A percentile compares a stretch with the other conserved stretches of the same genome.
These are phyloP conservation scores for Erebia epiphron DNA, from an alignment of 2,888 invertebrate genomes.

Conservation along the genomic window DNA sequence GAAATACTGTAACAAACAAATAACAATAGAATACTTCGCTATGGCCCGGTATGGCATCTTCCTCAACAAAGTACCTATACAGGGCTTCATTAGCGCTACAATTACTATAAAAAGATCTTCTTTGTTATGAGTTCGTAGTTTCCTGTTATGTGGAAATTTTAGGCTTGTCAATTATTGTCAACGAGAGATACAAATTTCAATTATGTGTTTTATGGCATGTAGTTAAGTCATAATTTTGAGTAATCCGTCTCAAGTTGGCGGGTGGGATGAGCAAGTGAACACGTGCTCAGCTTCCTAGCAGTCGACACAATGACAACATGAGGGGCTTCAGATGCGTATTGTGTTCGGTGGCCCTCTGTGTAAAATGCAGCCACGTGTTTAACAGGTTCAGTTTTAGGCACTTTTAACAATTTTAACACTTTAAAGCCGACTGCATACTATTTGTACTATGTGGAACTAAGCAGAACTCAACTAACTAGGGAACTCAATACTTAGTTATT, in stretches of 20 bases:
- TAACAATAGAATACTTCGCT: slow-evolving; percentile 28
- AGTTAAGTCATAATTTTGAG: slow-evolving; percentile 47
- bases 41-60: slow-evolving; percentile 48
- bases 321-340: slow-evolving; percentile 60
- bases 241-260: slow-evolving; percentile 45
- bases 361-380: slow-evolving; percentile 68
- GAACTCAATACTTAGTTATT: too few relatives aligned
- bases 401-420: neutral
- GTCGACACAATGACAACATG: slow-evolving; percentile 72
- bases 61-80: slow-evolving; percentile 46
- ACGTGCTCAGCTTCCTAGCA: slow-evolving; percentile 69
- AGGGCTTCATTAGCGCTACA: slow-evolving; percentile 42
- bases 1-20: slow-evolving; percentile 24
- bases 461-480: too few relatives aligned
- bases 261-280: slow-evolving; percentile 61
- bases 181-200: slow-evolving; percentile 17
- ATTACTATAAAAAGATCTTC: slow-evolving; percentile 47
- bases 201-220: slow-evolving; percentile 44
- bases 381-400: slow-evolving; percentile 58
- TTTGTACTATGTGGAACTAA: too few relatives aligned
- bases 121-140: slow-evolving; percentile 32
- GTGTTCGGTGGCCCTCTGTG: slow-evolving; percentile 54
- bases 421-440: too few relatives aligned
- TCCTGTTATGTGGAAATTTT: slow-evolving; percentile 30
- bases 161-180: slow-evolving; percentile 32